Conservation (phyloP, 2,797 vertebrate species). For the Hydrocynus forskahlii region DNA sequence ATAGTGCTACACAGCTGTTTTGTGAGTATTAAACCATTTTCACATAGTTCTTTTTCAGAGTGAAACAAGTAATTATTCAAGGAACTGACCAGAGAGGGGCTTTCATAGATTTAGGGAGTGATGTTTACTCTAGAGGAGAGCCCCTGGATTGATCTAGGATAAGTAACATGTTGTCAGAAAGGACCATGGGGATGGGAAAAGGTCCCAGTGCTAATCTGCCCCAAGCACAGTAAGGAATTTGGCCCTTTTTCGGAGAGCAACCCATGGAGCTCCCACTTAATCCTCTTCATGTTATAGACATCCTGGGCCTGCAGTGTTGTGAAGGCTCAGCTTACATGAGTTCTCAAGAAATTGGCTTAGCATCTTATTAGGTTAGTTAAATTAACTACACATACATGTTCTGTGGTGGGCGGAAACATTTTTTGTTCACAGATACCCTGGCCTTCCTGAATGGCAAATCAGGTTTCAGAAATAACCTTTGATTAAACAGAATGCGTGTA, state of each 20-base stretch:
- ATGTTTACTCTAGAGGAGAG: conserved; percentile 36
- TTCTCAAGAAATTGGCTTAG: conserved; percentile 28
- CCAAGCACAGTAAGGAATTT: conserved; percentile 47
- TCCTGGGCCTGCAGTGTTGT: conserved; percentile 31
- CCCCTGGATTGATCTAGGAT: conserved; percentile 33
- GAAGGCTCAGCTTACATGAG: conserved; percentile 45
- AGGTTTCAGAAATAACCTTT: neutral
- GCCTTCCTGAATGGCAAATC: conserved; percentile 1
- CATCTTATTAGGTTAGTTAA: conserved; percentile 18
- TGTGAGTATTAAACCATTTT: neutral
- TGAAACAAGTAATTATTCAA: neutral
- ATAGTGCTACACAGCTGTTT: neutral
- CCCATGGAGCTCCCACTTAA: conserved; percentile 37
- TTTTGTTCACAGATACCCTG: neutral
- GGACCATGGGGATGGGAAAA: conserved; percentile 43
- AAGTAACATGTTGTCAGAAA: conserved; percentile 32
- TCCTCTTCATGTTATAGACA: conserved; percentile 40
- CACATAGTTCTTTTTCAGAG: neutral
- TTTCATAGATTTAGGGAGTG: neutral
- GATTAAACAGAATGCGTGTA: neutral
- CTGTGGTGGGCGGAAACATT: neutral
- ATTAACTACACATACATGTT: neutral
- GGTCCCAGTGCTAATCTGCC: conserved; percentile 48
- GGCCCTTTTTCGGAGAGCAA: conserved; percentile 38
- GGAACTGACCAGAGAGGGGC: neutral